Percentiles rank a stretch among this genome's conserved stretches.
phyloP scores from a whole-genome alignment of 2,113 vertebrate genomes.

The Notarius quadriscutis region DNA sequence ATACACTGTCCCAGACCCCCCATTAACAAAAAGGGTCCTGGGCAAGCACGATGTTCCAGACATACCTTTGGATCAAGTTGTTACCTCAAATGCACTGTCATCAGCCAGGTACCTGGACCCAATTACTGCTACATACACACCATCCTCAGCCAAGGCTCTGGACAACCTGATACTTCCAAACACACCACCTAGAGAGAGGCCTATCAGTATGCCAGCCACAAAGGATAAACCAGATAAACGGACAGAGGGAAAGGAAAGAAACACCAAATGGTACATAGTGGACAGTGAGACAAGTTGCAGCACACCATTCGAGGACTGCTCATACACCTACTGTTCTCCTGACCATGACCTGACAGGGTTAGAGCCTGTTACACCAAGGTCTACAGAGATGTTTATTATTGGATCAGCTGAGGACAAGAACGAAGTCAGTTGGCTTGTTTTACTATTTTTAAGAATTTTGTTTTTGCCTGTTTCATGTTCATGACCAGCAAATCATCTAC shows the following conservation, averaged over 20 bases:
- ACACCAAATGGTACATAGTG: constrained; percentile 42
- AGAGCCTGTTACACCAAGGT: constrained; percentile 26
- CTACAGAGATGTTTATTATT: constrained; percentile 43
- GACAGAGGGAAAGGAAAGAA: background rate
- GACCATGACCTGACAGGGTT: constrained; percentile 57
- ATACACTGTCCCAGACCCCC: too few species aligned
- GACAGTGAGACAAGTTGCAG: constrained; percentile 51
- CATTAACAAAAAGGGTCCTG: background rate
- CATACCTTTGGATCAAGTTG: background rate
- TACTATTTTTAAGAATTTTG: background rate
- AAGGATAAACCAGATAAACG: constrained; percentile 21
- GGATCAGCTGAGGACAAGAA: constrained; percentile 55
- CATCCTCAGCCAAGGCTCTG: background rate
- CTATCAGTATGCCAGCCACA: background rate
- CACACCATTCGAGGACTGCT: constrained; percentile 59
- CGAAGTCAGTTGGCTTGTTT: constrained; percentile 39
- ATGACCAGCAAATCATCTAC: background rate
- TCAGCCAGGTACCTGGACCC: background rate
- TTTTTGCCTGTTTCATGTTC: background rate
- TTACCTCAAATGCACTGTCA: background rate
- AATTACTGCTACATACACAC: background rate
- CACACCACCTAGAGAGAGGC: background rate
- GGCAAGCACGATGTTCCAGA: background rate
- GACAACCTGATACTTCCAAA: background rate
- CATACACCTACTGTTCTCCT: constrained; percentile 43